phyloP scores from a whole-genome alignment of 1,140 invertebrate species.

The Brachionus koreanus region DNA sequence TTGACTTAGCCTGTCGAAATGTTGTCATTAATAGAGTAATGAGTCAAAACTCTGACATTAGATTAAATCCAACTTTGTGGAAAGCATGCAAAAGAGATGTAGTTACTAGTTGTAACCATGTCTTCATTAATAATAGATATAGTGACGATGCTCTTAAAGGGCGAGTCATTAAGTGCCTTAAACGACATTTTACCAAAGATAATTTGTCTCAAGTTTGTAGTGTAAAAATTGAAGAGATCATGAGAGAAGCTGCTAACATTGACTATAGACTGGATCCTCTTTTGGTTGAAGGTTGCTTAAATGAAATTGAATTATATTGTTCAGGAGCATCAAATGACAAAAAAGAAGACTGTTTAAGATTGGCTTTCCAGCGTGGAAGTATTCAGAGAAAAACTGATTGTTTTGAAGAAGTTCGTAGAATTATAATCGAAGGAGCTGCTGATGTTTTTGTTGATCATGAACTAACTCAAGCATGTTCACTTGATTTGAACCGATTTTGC shows the following conservation, averaged over 20 bases:
- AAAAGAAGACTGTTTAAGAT: conserved; percentile 37
- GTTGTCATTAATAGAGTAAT: conserved; percentile 82
- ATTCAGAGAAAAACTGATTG: not conserved
- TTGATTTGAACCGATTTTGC: conserved; percentile 74
- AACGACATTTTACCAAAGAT: conserved; percentile 51
- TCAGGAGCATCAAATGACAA: conserved; percentile 4
- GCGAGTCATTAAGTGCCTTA: conserved; percentile 57
- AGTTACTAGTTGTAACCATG: conserved; percentile 65
- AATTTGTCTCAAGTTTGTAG: not conserved
- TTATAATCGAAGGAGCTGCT: conserved; percentile 61
- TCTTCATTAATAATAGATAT: conserved; percentile 53
- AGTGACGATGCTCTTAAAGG: conserved; percentile 52
- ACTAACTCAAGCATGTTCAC: conserved; percentile 60
- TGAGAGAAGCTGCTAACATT: conserved; percentile 41
- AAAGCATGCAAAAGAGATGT: conserved; percentile 72
- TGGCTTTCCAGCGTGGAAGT: conserved; percentile 8
- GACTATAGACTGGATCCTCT: conserved; percentile 36
- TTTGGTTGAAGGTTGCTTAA: conserved; percentile 23
- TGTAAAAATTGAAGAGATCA: conserved; percentile 17
- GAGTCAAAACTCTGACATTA: conserved; percentile 81
- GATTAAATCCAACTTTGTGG: conserved; percentile 81
- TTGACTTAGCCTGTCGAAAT: conserved; percentile 77
- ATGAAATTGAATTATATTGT: conserved; percentile 1
- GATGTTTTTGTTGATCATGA: conserved; percentile 65
- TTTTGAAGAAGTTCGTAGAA: conserved; percentile 64